These are phyloP conservation scores for Serilophus lunatus DNA, from an alignment of 2,113 vertebrate genomes.

Conservation along the genomic window DNA sequence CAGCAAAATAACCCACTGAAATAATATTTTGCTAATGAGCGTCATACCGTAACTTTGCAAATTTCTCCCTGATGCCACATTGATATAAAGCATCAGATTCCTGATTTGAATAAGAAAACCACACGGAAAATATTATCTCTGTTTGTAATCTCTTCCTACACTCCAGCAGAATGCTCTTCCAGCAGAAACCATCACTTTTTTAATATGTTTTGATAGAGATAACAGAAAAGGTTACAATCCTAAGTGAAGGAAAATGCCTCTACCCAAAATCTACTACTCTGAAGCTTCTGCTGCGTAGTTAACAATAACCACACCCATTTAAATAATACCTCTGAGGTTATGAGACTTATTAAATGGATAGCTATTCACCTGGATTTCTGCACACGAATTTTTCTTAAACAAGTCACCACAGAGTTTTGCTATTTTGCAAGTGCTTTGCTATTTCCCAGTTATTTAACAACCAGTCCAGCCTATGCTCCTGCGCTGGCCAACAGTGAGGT, in stretches of 20 bases:
- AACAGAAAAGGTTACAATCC: background rate
- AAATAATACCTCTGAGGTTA: background rate
- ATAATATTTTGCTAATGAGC: background rate
- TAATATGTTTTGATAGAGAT: background rate
- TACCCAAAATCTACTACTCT: background rate
- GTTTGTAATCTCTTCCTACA: background rate
- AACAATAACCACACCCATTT: background rate
- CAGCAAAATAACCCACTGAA: background rate
- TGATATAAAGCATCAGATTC: background rate
- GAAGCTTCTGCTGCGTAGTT: background rate
- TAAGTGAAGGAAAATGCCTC: background rate
- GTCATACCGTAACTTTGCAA: background rate
- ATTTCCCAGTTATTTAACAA: background rate
- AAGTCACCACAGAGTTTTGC: background rate
- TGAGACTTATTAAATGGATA: accelerated
- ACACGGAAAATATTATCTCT: background rate
- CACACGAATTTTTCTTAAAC: background rate
- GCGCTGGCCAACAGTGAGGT: background rate
- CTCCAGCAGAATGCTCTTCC: background rate
- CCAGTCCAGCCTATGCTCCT: background rate
- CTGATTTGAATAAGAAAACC: background rate
- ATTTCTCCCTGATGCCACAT: background rate
- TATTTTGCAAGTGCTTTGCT: background rate
- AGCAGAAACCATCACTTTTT: background rate
- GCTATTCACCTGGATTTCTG: background rate